phyloP scores from a whole-genome alignment of 2,113 vertebrate species.

The Riparia riparia region DNA sequence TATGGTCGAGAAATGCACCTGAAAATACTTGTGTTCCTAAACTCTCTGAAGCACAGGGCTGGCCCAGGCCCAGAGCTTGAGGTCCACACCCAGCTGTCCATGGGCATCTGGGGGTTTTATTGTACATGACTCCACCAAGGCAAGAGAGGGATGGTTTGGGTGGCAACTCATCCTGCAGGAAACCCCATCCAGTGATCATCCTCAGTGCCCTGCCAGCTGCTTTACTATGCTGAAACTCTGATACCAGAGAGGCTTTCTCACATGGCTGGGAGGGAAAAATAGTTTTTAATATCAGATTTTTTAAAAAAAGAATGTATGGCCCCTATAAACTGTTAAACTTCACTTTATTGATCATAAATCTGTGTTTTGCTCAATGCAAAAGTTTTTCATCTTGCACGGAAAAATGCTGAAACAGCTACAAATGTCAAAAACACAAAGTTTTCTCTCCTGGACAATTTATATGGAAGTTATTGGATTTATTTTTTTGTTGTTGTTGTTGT shows the following conservation, averaged over 20 bases:
- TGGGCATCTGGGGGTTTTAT: not conserved
- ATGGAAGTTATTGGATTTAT: conserved; percentile 83
- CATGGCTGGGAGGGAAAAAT: conserved; percentile 68
- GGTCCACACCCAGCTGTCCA: not conserved
- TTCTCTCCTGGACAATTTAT: conserved; percentile 84
- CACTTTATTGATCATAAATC: conserved; percentile 85
- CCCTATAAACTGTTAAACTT: conserved; percentile 82
- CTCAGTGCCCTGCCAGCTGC: conserved; percentile 9
- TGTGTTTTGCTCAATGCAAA: conserved; percentile 87
- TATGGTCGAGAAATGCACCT: not conserved
- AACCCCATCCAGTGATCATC: not conserved
- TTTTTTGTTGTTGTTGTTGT: no score
- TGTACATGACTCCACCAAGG: not conserved
- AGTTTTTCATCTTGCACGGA: conserved; percentile 82
- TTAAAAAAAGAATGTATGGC: conserved; percentile 74
- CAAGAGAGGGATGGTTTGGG: not conserved
- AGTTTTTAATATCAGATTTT: conserved; percentile 79
- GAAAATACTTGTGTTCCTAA: not conserved
- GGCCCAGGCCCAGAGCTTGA: not conserved
- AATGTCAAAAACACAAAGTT: conserved; percentile 80
- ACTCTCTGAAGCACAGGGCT: not conserved
- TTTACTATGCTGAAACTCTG: conserved; percentile 58
- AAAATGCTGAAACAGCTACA: conserved; percentile 84
- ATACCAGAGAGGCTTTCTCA: conserved; percentile 31
- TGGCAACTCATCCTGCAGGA: not conserved